phyloP scores from a whole-genome alignment of 2,113 vertebrate genomes.

The Crypturellus undulatus region DNA sequence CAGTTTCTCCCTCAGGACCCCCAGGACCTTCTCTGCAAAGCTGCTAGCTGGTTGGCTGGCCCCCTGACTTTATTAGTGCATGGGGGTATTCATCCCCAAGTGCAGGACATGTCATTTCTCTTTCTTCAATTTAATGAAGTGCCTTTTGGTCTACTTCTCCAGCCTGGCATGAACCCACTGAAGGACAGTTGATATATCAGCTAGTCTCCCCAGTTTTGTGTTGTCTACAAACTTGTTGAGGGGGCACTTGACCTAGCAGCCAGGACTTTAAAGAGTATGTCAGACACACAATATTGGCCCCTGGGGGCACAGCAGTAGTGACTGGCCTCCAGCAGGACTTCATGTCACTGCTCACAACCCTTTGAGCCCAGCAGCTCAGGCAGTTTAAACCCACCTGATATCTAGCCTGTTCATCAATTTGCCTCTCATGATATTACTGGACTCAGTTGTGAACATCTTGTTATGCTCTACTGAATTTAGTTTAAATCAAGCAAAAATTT shows the following conservation, averaged over 20 bases:
- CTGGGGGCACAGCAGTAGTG: not conserved
- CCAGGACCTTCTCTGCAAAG: not conserved
- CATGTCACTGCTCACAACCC: not conserved
- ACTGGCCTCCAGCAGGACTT: not conserved
- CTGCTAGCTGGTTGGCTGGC: not conserved
- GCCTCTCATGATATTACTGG: not conserved
- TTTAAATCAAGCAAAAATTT: no score
- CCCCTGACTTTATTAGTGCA: not conserved
- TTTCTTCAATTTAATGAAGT: not conserved
- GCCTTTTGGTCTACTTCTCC: no score
- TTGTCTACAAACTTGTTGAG: not conserved
- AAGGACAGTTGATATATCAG: not conserved
- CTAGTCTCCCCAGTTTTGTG: not conserved
- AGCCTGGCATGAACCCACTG: no score
- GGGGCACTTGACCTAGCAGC: not conserved
- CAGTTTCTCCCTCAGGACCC: not conserved
- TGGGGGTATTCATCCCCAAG: not conserved
- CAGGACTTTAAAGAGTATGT: not conserved
- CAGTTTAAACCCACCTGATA: not conserved
- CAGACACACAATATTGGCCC: not conserved
- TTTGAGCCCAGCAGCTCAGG: not conserved
- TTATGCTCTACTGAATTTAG: no score
- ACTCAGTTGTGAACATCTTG: not conserved
- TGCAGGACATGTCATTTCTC: not conserved
- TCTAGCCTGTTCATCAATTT: no score